phyloP scores from a whole-genome alignment of 2,888 invertebrate genomes.

The Pandemis cinnamomeana region DNA sequence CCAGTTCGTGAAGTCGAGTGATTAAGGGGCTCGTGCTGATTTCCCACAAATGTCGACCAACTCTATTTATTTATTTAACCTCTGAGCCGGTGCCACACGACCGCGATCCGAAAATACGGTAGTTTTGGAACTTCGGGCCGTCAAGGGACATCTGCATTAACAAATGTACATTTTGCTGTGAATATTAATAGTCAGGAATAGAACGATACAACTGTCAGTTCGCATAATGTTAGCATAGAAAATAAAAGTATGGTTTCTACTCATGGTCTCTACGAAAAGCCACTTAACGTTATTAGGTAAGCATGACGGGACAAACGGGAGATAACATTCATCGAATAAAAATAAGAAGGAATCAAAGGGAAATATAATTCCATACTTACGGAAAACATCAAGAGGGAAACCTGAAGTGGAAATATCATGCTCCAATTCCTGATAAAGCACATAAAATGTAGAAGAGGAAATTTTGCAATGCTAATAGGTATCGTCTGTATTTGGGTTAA shows the following conservation, averaged over 20 bases:
- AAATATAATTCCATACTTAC: conserved; percentile 44
- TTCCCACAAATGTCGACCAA: conserved; percentile 40
- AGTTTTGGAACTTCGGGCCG: conserved; percentile 8
- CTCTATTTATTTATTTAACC: conserved; percentile 36
- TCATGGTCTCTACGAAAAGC: conserved; percentile 11
- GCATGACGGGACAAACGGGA: conserved; percentile 29
- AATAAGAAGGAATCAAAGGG: conserved; percentile 43
- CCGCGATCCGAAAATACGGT: conserved; percentile 20
- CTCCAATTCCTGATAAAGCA: conserved; percentile 38
- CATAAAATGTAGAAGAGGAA: conserved; percentile 9
- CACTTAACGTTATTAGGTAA: conserved; percentile 34
- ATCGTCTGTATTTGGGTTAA: background rate
- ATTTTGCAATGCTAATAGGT: background rate
- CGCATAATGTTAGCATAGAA: background rate
- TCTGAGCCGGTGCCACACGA: conserved; percentile 12
- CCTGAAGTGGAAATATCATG: conserved; percentile 43
- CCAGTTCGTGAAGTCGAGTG: conserved; percentile 60
- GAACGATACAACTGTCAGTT: background rate
- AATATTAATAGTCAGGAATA: background rate
- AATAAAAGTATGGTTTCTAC: background rate
- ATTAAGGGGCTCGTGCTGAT: conserved; percentile 53
- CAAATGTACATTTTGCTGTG: background rate
- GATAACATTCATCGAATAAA: conserved; percentile 40
- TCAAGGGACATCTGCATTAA: background rate
- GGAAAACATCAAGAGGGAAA: conserved; percentile 46